These are phyloP conservation scores for Chinchilla lanigera DNA, from an alignment of 2,113 vertebrate species.

Conservation along the genomic window DNA sequence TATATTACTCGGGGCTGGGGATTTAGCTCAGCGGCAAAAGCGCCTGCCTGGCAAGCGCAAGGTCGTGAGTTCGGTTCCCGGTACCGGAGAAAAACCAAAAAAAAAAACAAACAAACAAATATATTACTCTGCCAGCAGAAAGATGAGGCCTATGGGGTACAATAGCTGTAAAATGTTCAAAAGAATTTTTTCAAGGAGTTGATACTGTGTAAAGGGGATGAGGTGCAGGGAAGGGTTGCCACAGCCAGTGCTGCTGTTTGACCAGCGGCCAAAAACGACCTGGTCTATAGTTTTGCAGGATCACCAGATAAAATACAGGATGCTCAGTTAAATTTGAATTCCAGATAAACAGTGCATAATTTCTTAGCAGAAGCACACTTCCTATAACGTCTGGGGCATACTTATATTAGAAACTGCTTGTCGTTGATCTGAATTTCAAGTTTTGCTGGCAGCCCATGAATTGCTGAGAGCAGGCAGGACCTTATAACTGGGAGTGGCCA, in stretches of 20 bases:
- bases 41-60: no score
- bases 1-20: accelerated
- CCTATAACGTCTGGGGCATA: background rate
- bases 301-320: background rate
- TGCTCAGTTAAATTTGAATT: background rate
- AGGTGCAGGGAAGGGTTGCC: no score
- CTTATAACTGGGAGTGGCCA: background rate
- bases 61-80: no score
- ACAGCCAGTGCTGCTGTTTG: no score
- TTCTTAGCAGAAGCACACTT: background rate
- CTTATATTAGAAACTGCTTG: background rate
- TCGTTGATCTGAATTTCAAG: background rate
- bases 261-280: no score
- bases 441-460: background rate
- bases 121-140: accelerated
- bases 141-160: background rate
- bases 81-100: no score
- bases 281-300: background rate
- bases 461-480: background rate
- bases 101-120: no score
- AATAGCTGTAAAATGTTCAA: accelerated
- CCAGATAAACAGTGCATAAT: background rate
- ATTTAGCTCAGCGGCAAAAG: no score
- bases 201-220: no score
- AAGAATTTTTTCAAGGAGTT: background rate